phyloP scores from a whole-genome alignment of 2,113 vertebrate genomes.

The Microcebus griseorufus region DNA sequence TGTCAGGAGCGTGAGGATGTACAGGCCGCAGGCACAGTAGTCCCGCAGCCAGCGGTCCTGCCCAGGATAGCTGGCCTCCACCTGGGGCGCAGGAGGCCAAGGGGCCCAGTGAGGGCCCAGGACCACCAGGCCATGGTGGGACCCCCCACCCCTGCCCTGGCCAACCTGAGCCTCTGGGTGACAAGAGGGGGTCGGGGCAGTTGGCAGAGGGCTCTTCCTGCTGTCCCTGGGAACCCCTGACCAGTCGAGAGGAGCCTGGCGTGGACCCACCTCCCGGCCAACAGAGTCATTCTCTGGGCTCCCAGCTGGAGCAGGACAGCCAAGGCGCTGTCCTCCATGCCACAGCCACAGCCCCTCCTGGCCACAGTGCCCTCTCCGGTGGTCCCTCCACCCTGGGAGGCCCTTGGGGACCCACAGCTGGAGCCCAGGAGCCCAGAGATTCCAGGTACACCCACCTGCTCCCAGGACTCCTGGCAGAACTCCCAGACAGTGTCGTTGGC shows the following conservation, averaged over 20 bases:
- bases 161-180: not conserved
- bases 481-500: slow-evolving; percentile 76
- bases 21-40: slow-evolving; percentile 86
- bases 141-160: too few species aligned
- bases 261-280: rapidly evolving
- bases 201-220: not conserved
- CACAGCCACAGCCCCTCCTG: rapidly evolving
- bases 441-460: slow-evolving; percentile 73
- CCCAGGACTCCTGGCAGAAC: slow-evolving; percentile 86
- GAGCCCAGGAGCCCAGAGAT: not conserved
- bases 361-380: slow-evolving; percentile 71
- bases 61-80: not conserved
- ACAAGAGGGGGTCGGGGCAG: not conserved
- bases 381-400: slow-evolving; percentile 77
- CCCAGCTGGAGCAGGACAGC: not conserved
- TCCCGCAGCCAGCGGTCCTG: slow-evolving; percentile 78
- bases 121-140: not conserved
- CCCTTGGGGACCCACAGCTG: not conserved
- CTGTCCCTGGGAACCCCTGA: not conserved
- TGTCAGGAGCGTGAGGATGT: slow-evolving; percentile 85
- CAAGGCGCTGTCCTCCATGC: too few species aligned
- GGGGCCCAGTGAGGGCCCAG: not conserved
- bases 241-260: not conserved
- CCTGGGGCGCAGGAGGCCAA: not conserved
- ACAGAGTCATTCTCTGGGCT: too few species aligned